Evolutionary conservation across 2,113 vertebrate genomes (phyloP), one percentile per base, ranked within the genome.

Genomic region (Rhinichthys klamathensis): DNA sequence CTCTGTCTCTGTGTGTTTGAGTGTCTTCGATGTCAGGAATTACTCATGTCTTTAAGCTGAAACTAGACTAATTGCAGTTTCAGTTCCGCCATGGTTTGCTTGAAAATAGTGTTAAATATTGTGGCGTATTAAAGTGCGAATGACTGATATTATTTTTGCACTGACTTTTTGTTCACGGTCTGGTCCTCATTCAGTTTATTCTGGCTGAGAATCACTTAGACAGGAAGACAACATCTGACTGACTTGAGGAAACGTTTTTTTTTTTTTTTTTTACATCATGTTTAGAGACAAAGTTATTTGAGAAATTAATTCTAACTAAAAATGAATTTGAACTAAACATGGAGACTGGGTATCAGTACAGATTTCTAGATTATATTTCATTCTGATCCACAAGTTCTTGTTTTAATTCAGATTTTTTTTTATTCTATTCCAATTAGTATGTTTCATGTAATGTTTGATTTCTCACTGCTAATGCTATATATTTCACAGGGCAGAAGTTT

Each of bases 1-100:
- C 3, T 49, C 3, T 32, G 25, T 74, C 74, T 73, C 30, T 87
- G 80, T 86, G 35, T 87, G 78, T 18, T 6, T 32, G 23, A 89
- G 79, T 85, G 23, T 84, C 25, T 58, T 80, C 73, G 75, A 32
- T 65, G 56, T 77, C 38, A 63, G 38, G 54, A 80, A 18, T 75
- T 25, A 35, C 7, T 87, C 38, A 79, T 83, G 60, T 87, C 30
- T 72, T 79, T 60, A 3, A 49, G 32, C 44, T 51, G 18, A 81
- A 81, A 35, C 61, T 49, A 4, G 18, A 81, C 4, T 51, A 67
- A 49, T 65, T 51, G 6, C 2, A 67, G 79, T 25, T 79, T 78
- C 32, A 41, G 35, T 49, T 32, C 3, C 6, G 4, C 15, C 32
- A 25, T 67, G 21, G 49, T 78, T 60, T 78, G 21, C 75, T 78